Base-by-base conservation (phyloP, 1,140 invertebrate genomes). In the Bathynomus jamesi region DNA sequence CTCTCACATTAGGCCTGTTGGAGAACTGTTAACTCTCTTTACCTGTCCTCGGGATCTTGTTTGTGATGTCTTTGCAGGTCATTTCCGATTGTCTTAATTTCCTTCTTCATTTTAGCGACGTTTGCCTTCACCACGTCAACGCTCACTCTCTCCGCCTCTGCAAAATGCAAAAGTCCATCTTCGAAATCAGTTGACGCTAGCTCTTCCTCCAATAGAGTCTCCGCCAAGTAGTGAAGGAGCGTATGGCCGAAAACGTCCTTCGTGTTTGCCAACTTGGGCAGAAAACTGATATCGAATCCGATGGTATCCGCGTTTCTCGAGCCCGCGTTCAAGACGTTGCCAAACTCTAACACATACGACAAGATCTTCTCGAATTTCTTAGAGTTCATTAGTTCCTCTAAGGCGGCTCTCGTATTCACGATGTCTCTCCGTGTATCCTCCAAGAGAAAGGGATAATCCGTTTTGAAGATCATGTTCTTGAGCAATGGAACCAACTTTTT, bases 211-310 rank as follows among this genome's bases (percentile, higher is more conserved):
- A 97, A 92, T 72, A 96, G 87, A 0, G 89, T 90, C 76, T 96
- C 89, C 0, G 91, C 93, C 46, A 99, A 82, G 80, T 94, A 98
- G 81, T 99, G 96, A 61, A 99, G 84, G 25, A 99, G 83, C 0
- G 95, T 99, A 68, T 94, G 93, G 79, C 97, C 96, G 78, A 98
- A 92, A 10, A 90, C 83, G 80, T 97, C 92, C 85, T 98, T 99
- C 3, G 96, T 99, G 70, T 90, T 89, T n/a, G 77, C 79, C 82
- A 95, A 90, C 86, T 98, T 98, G 0, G 94, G 91, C 2, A 99
- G 85, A 81, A 94, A 98, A 80, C 89, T 95, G 69, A 99, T 96
- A 82, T 99, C 95, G 83, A 98, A 99, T 4, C 94, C 97, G 79
- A 94, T 91, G 2, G 95, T 94, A 78, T 94, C 91, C 8, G 90